A percentile compares a stretch with the other conserved stretches of the same genome.
phyloP scores from a whole-genome alignment of 2,888 invertebrate species.

The Dichetophora obliterata region DNA sequence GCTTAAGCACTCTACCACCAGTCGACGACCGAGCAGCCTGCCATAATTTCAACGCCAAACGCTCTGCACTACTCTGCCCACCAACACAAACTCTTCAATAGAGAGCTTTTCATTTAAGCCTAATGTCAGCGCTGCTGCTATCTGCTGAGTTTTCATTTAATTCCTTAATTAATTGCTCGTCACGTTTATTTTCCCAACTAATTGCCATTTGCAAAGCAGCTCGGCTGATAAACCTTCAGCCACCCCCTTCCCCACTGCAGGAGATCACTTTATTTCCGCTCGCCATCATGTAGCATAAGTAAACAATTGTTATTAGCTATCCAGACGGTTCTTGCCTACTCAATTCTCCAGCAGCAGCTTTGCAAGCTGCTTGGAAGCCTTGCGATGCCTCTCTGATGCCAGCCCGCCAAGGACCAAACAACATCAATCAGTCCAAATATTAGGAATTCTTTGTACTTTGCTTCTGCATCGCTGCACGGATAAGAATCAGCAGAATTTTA shows the following conservation, averaged over 20 bases:
- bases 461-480: conserved; percentile 4
- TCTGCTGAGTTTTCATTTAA: conserved; percentile 41
- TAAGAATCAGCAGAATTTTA: conserved; percentile 20
- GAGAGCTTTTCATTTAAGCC: no score
- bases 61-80: no score
- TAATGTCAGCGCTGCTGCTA: no score
- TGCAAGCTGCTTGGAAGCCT: no score
- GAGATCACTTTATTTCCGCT: neutral
- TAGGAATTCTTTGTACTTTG: conserved; percentile 5
- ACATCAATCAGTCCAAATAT: conserved; percentile 27
- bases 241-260: neutral
- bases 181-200: conserved; percentile 41
- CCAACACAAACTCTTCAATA: no score
- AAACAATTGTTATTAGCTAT: conserved; percentile 3
- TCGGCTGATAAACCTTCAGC: neutral
- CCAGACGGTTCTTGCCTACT: neutral
- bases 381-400: neutral
- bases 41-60: no score
- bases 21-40: no score
- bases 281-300: neutral
- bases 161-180: conserved; percentile 48
- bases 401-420: neutral
- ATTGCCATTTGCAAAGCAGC: conserved; percentile 14
- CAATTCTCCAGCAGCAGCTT: neutral
- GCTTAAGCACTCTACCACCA: no score